Base-by-base conservation (phyloP, 2,888 invertebrate species). In the Idaea biselata region DNA sequence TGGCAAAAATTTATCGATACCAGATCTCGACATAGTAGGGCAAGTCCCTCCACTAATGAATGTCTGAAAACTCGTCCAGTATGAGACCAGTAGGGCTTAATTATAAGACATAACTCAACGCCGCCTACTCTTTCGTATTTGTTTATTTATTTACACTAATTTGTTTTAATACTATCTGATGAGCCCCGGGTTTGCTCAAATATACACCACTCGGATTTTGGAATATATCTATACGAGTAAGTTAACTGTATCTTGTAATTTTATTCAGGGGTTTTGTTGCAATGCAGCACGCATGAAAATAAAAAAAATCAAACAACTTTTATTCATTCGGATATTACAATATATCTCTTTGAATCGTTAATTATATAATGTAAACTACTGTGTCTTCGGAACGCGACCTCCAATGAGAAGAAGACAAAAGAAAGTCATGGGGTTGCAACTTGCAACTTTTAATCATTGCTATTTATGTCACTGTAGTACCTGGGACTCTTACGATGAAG, bases 31-130 rank as follows among this genome's bases (percentile, higher is more conserved):
- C 64, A 64, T 67, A 68, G 70, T 69, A 68, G 75, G 70, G 57
- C 56, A 5, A 18, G 16, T 59, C 55, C 59, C 65, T 55, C 66
- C 71, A 33, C 68, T 68, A 69, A 1, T 6, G 18, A 55, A 59
- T 18, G 59, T 6, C 59, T 55, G 60, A 60, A 65, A 79, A 78
- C 80, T 64, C 75, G 78, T 78, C 72, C 68, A 68, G 80, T 75
- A 79, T 66, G 67, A 64, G 65, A 64, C 63, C 82, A 73, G 81
- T 78, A 82, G 80, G 79, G 82, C 79, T 89, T 90, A 89, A 89
- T 91, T 89, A 87, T 82, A 76, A 74, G 74, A 80, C 87, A 89
- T 89, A 88, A 87, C 83, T 88, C 87, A 87, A 75, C n/a, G 71
- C 65, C 68, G 73, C 75, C 71, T 68, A 68, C 74, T 14, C 65